Evolutionary conservation across 2,888 invertebrate species (phyloP).

Genomic region (Agonopterix heracliana): DNA sequence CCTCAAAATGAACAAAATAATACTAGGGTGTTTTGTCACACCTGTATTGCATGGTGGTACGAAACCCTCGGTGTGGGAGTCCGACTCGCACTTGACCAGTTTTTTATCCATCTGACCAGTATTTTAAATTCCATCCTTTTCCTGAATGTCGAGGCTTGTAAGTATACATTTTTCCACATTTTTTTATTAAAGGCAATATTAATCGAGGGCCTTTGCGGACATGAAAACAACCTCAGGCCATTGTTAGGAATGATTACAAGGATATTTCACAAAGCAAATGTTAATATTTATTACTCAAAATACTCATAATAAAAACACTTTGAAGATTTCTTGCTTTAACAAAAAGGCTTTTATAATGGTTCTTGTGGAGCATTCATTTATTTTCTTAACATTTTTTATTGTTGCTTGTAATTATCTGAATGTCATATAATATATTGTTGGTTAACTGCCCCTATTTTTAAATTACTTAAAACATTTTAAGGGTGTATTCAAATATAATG

Average conservation of each 20-base stretch:
- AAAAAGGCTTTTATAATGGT: constrained; percentile 25
- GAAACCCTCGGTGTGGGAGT: too few relatives aligned
- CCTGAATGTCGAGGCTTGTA: constrained; percentile 12
- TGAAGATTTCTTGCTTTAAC: constrained; percentile 36
- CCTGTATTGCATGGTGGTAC: too few relatives aligned
- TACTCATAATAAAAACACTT: constrained; percentile 40
- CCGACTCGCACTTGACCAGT: too few relatives aligned
- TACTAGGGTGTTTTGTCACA: too few relatives aligned
- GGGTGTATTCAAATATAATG: too few relatives aligned
- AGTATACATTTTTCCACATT: constrained; percentile 25
- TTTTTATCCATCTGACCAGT: too few relatives aligned
- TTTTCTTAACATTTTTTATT: too few relatives aligned
- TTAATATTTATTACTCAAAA: constrained; percentile 66
- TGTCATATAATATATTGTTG: too few relatives aligned
- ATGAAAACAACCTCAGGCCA: constrained; percentile 65
- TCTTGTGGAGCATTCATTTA: background rate
- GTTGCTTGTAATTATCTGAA: too few relatives aligned
- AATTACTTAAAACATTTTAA: too few relatives aligned
- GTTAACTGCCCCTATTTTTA: too few relatives aligned
- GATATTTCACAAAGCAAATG: constrained; percentile 64
- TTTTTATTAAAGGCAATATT: constrained; percentile 61
- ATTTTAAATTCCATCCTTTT: constrained; percentile 25
- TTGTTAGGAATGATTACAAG: constrained; percentile 68
- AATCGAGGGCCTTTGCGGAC: constrained; percentile 64
- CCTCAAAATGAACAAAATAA: too few relatives aligned